A percentile compares a stretch with the other conserved stretches of the same genome.
Evolutionary conservation across 37 sponge, comb jelly and placozoan species (phyloP).

Genomic region (Ephydatia muelleri): DNA sequence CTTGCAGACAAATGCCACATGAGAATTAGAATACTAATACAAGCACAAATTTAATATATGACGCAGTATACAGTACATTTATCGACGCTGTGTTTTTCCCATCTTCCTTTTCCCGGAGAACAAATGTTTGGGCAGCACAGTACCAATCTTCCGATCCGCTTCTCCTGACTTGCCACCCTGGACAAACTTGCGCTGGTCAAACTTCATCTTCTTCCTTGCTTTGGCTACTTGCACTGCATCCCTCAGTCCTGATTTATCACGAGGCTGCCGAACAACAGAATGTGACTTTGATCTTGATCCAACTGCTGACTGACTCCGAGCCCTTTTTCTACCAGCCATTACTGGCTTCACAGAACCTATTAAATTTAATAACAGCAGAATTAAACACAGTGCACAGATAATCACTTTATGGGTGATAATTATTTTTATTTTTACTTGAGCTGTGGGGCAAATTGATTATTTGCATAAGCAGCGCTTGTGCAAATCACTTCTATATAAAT

Average conservation of each 20-base stretch:
- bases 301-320: slow-evolving; percentile 18
- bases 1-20: no score
- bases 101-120: slow-evolving; percentile 89
- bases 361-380: neutral
- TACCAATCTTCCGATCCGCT: slow-evolving; percentile 78
- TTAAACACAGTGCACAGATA: neutral
- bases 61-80: neutral
- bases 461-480: neutral
- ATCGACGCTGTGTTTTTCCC: slow-evolving; percentile 94
- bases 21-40: neutral
- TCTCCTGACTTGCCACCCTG: slow-evolving; percentile 76
- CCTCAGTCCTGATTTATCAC: slow-evolving; percentile 78
- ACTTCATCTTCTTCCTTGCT: slow-evolving; percentile 77
- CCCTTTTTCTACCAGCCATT: slow-evolving; percentile 43
- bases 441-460: neutral
- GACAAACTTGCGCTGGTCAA: slow-evolving; percentile 55
- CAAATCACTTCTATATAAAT: neutral
- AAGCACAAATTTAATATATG: neutral
- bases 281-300: slow-evolving; percentile 4
- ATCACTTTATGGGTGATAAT: neutral
- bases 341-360: neutral
- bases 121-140: slow-evolving; percentile 92
- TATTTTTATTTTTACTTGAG: no score
- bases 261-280: slow-evolving; percentile 10
- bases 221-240: slow-evolving; percentile 40